Base-by-base conservation (phyloP, 1,140 invertebrate genomes). In the Drosophila gunungcola region DNA sequence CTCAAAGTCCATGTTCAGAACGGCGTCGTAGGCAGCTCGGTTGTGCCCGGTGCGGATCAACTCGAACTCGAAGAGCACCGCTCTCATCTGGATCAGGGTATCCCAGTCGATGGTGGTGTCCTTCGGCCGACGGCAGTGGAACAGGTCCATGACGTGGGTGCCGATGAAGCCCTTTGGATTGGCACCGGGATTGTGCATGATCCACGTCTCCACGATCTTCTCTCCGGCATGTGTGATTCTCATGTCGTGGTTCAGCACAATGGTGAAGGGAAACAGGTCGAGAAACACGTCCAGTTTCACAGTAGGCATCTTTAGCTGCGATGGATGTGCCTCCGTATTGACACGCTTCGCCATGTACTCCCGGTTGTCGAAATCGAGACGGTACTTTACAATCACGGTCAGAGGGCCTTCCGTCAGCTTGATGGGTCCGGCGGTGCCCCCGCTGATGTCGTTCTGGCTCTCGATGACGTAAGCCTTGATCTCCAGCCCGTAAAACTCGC, bases 281-380 rank as follows among this genome's bases (percentile, higher is more conserved):
- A 97, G 92, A 3, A 97, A 93, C 16, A 97, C 92, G 29, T 94
- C 93, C 45, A 95, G 94, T 1, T 95, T 94, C 2, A 97, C 94
- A 0, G 95, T 90, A 1, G 95, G 92, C 39, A 97, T 92, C 39
- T 92, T 89, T 21, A 94, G 92, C 57, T 93, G 92, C 3, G 93
- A 93, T 0, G 93, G 92, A 68, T 93, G 94, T 3, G 91, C 88
- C 69, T 91, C 92, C 57, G 94, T 94, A 88, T 92, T 93, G 38
- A 91, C 90, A 46, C 89, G 91, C 78, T 92, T 91, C 2, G 92
- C 91, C 74, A 95, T 94, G 90, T 96, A 97, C 83, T 96, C 95
- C 9, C 94, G 94, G 89, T 97, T 97, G 73, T 97, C 96, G 80
- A 97, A 97, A 83, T 97, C 95, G 42, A 97, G 93, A 3, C 96